Base-by-base conservation (phyloP, 1,140 invertebrate species). In the Papilio xuthus region DNA sequence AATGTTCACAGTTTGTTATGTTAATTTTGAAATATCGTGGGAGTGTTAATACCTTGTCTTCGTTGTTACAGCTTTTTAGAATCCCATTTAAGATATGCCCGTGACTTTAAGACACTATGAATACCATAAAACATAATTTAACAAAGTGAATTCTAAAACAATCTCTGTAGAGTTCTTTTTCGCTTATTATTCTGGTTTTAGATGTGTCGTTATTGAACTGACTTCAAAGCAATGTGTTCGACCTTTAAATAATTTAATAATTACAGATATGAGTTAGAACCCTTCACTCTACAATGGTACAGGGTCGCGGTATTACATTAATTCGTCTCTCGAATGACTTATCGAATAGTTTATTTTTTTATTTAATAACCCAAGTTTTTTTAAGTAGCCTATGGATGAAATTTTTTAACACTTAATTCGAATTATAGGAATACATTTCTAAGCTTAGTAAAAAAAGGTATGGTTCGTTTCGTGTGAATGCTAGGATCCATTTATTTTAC, bases 1-100 rank as follows among this genome's bases (percentile, higher is more conserved):
- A 15, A 28, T 67, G 78, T 81, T 83, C 71, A 26, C 60, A 81
- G 78, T 78, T 79, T 82, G 79, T 82, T 79, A 79, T 80, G 81
- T 80, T 78, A 82, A 80, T 81, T 42, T 71, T 67, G 23, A 69
- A 72, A 12, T 42, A 15, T 69, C 53, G 60, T 77, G 75, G 60
- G 56, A 77, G 72, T 74, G 72, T 50, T 74, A 56, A 74, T 53
- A 28, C 23, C 72, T 53, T 74, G 72, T 74, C 72, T 74, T 74
- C 72, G 72, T 18, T 74, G 47, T 53, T 74, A 74, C 42, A 74
- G 42, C 72, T 32, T 74, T 74, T 74, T 74, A 23, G 72, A 74
- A 74, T 50, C 26, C 72, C 72, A 74, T 26, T 74, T 50, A 26
- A 73, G 47, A 74, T 63, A 63, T 63, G 60, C 60, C 60, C 60